Evolutionary conservation across 1,140 invertebrate species (phyloP), one percentile per base, ranked within the genome.

Genomic region (Pinna nobilis): DNA sequence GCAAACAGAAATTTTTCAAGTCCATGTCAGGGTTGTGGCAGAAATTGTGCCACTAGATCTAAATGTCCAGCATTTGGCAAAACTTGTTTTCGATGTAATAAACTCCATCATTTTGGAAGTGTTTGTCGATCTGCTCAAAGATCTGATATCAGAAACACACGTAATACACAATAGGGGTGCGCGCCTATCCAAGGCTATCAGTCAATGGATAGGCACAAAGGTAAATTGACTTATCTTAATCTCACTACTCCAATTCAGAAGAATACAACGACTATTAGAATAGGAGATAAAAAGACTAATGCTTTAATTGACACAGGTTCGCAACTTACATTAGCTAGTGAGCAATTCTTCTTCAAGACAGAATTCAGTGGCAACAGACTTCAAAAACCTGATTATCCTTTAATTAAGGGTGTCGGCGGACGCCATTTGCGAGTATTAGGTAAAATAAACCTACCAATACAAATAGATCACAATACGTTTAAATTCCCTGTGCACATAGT

Each of bases 401-500:
- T 70, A 33, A 44, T 70, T 3, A 60, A 33, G 50, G 67, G 67
- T 6, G 67, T 70, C 1, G 41, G 55, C 18, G 39, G 32, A 9
- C 37, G 44, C 25, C 35, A 41, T 28, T 44, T 70, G n/a, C 25
- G n/a, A n/a, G 25, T 70, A 7, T 7, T 60, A 32, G 68, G 68
- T 6, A 70, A 60, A 51, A 35, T 70, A 9, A 37, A 2, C 20
- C n/a, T 70, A 3, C 59, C 68, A 13, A 70, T 70, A 50, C 1
- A 35, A 3, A 51, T 70, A 2, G 23, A 35, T 23, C 1, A 51
- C 39, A 53, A 23, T 18, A 63, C 32, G 4, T 50, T 41, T 39
- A 47, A 33, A 25, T 51, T 20, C 35, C 11, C 59, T n/a, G 59
- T 70, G 37, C 59, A 70, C 53, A 49, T 77, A 28, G 32, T 77